Conservation (phyloP, 2,113 vertebrate species). For the Ondatra zibethicus region DNA sequence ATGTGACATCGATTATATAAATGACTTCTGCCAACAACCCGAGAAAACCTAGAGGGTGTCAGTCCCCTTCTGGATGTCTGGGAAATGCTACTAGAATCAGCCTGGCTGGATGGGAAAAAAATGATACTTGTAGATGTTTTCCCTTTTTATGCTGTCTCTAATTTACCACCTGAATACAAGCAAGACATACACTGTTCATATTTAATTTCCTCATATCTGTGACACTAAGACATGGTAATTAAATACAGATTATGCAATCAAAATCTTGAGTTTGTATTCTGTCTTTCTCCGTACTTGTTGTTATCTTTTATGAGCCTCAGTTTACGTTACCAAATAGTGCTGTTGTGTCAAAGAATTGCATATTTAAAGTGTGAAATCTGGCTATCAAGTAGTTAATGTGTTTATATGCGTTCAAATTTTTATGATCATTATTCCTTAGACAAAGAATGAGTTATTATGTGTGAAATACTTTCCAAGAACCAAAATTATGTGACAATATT, state of each 20-base stretch:
- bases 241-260: background rate
- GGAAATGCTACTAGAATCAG: background rate
- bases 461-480: background rate
- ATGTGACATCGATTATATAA: background rate
- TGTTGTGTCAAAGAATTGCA: background rate
- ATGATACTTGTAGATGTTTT: background rate
- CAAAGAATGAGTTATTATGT: conserved; percentile 17
- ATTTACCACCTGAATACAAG: background rate
- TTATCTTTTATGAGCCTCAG: background rate
- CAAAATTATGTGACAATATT: conserved; percentile 32
- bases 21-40: background rate
- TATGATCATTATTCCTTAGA: background rate
- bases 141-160: background rate
- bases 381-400: background rate
- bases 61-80: background rate
- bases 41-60: background rate
- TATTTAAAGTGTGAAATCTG: background rate
- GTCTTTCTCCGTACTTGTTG: background rate
- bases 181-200: background rate
- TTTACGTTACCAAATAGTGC: background rate
- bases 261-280: background rate
- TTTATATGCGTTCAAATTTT: background rate
- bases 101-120: background rate
- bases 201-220: background rate
- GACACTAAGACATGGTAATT: background rate